phyloP scores from a whole-genome alignment of 1,140 invertebrate genomes.

The Gryon sp. region DNA sequence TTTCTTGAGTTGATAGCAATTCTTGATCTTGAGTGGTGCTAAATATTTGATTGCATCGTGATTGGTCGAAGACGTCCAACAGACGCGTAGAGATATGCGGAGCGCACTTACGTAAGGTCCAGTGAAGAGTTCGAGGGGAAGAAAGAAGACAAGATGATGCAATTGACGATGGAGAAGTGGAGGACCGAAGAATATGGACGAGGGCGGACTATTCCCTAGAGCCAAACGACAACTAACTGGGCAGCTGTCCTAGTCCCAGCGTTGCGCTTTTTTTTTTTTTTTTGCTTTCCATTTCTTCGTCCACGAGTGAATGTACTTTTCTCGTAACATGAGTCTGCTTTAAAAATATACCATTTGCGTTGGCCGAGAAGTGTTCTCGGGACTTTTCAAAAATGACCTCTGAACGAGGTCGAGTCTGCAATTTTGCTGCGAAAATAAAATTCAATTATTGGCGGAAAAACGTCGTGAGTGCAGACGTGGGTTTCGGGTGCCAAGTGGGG shows the following conservation, averaged over 20 bases:
- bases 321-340: slow-evolving; percentile 62
- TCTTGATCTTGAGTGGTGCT: slow-evolving; percentile 64
- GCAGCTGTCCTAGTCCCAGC: slow-evolving; percentile 73
- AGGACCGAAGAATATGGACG: slow-evolving; percentile 45
- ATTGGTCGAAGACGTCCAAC: slow-evolving; percentile 74
- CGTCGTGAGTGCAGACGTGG: slow-evolving; percentile 52
- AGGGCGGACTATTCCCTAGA: slow-evolving; percentile 71
- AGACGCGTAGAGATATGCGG: slow-evolving; percentile 58
- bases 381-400: background rate
- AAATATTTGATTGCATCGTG: slow-evolving; percentile 78
- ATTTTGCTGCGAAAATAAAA: slow-evolving; percentile 10
- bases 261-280: slow-evolving; percentile 45
- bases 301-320: slow-evolving; percentile 23
- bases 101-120: slow-evolving; percentile 39
- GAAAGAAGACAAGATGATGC: slow-evolving; percentile 47
- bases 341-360: slow-evolving; percentile 66
- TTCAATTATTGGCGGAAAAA: background rate
- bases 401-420: no score
- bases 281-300: slow-evolving; percentile 32
- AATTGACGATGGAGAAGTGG: slow-evolving; percentile 62
- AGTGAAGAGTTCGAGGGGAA: slow-evolving; percentile 6
- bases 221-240: slow-evolving; percentile 70
- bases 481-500: slow-evolving; percentile 76
- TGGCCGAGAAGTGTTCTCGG: slow-evolving; percentile 22
- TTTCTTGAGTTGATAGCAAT: no score